Percentiles rank a stretch among this genome's conserved stretches.
phyloP scores from a whole-genome alignment of 2,113 vertebrate genomes.

The Tinamus guttatus region DNA sequence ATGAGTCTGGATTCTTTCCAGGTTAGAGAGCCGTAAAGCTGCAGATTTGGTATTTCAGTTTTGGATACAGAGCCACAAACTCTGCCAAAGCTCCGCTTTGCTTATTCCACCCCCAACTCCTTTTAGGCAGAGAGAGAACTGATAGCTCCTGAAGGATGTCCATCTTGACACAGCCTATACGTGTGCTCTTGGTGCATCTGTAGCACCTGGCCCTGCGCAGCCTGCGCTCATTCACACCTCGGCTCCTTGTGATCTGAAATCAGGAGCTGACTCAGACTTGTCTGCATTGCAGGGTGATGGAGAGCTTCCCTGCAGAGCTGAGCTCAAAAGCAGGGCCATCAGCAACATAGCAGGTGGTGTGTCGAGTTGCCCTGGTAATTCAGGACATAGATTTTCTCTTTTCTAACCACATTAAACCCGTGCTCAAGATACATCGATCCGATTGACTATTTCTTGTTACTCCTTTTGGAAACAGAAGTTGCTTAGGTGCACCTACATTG shows the following conservation, averaged over 20 bases:
- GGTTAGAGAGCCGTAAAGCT: background rate
- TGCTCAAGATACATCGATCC: background rate
- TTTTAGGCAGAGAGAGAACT: background rate
- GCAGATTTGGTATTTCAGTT: background rate
- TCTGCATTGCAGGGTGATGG: background rate
- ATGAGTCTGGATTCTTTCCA: background rate
- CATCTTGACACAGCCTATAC: background rate
- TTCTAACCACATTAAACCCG: background rate
- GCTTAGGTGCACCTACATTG: background rate
- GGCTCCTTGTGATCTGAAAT: constrained; percentile 12
- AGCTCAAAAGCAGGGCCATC: background rate
- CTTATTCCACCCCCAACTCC: background rate
- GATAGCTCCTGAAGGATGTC: background rate
- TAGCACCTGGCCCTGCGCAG: background rate
- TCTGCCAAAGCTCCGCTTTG: background rate
- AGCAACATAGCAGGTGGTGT: background rate
- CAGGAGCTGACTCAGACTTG: background rate
- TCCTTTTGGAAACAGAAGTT: background rate
- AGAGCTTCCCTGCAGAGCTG: fast-evolving
- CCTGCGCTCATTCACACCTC: background rate
- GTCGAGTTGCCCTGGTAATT: fast-evolving
- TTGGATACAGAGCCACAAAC: background rate
- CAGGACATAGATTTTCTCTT: background rate
- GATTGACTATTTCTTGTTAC: background rate
- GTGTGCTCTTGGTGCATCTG: background rate